Base-by-base conservation (phyloP, 2,113 vertebrate genomes). In the Panurus biarmicus region DNA sequence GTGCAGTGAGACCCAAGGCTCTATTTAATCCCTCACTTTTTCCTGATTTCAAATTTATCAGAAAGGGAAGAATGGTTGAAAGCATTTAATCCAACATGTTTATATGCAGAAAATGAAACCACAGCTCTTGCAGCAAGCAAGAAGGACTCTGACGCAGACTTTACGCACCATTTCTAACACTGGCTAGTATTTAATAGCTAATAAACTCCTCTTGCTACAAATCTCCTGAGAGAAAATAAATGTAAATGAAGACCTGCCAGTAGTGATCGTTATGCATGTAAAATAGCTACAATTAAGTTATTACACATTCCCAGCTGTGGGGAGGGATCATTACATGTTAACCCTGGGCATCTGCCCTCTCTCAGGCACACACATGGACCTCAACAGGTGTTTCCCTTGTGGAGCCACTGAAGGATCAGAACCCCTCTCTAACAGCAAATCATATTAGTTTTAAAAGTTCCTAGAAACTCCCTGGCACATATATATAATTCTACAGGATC, bases 221-320 rank as follows among this genome's bases (percentile, higher is more conserved):
- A 35, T 24, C 65, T 85, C 67, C 54, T 31, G 51, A 44, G 89
- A 79, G 69, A 81, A 88, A 87, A 88, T 33, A 88, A 84, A 93
- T 24, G 25, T 22, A 56, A 80, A 91, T 8, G 12, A 87, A 77
- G 60, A 28, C 28, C 74, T 53, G 25, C 42, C 44, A 67, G 20
- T 38, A 26, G 22, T 29, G 44, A 69, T 67, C 57, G 64, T 78
- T 93, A 23, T 17, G 79, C 75, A 67, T 64, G 45, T 69, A 58
- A 95, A 94, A 84, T 35, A 85, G 81, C 67, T 76, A 51, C 87
- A 77, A 84, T 96, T 94, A 94, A 81, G 40, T 92, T 90, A 69
- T 86, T 82, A 57, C 36, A 54, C 56, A 47, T 75, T 66, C 71
- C 26, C 36, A 69, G 1, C 7, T 14, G 1, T 40, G 15, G 47